These are phyloP conservation scores for Liparis tanakae DNA, from an alignment of 2,797 vertebrate species.

Conservation along the genomic window DNA sequence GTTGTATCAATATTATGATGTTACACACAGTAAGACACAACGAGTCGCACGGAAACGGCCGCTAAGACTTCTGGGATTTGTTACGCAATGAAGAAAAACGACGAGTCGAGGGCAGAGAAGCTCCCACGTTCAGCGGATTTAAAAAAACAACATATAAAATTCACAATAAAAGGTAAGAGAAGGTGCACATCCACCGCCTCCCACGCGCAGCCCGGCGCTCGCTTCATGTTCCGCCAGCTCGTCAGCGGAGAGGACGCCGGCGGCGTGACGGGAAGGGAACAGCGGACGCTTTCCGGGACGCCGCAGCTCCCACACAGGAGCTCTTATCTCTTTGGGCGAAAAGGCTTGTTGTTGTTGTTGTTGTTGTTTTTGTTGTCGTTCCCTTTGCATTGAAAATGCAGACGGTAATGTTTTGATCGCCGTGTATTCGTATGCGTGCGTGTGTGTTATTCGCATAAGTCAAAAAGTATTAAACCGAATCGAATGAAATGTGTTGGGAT, in stretches of 20 bases:
- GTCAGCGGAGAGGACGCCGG: conserved; percentile 62
- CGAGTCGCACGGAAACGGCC: not conserved
- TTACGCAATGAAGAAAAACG: conserved; percentile 56
- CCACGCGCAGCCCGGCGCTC: conserved; percentile 49
- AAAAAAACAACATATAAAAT: not conserved
- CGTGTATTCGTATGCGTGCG: too few relatives aligned
- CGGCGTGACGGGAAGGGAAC: conserved; percentile 61
- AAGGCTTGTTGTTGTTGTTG: too few relatives aligned
- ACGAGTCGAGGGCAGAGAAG: conserved; percentile 46
- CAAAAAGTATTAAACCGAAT: too few relatives aligned
- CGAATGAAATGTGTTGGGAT: too few relatives aligned
- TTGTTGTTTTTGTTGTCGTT: too few relatives aligned
- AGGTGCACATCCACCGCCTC: conserved; percentile 49
- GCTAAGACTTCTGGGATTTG: conserved; percentile 29
- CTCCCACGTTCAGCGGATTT: conserved; percentile 44
- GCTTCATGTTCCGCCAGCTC: conserved; percentile 73
- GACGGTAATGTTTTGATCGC: too few relatives aligned
- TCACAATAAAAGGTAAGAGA: conserved; percentile 39
- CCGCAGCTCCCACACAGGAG: too few relatives aligned
- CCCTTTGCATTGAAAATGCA: too few relatives aligned
- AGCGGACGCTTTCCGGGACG: conserved; percentile 9
- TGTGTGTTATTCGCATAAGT: too few relatives aligned
- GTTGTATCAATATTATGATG: too few relatives aligned
- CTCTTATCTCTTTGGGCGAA: too few relatives aligned
- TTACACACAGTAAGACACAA: too few relatives aligned